Evolutionary conservation across 2,113 vertebrate genomes (phyloP), one percentile per base, ranked within the genome.

Genomic region (Oenanthe oenanthe): DNA sequence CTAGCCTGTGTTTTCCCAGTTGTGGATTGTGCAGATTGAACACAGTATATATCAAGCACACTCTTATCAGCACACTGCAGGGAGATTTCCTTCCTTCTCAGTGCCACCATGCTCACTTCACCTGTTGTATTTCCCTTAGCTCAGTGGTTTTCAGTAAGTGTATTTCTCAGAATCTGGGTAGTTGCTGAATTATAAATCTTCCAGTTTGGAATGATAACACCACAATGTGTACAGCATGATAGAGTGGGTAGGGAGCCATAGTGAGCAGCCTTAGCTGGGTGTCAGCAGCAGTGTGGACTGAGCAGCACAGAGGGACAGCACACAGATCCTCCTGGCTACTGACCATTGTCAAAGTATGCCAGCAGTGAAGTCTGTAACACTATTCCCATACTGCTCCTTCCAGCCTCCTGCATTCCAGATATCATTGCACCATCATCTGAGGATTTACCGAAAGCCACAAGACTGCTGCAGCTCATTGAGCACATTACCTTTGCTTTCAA

Each of bases 51-150:
- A 88, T 87, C 92, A 77, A 88, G 62, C 53, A 22, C 48, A 24
- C 48, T 74, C 92, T 97, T 96, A 96, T 95, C 94, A 85, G 92
- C 29, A 28, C 50, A 9, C 56, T 96, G 94, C 95, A 96, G 94
- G 62, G 85, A 90, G 72, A 67, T 93, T 96, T 97, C 92, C 92
- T 93, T 95, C 93, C 94, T 93, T 72, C 68, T 71, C 56, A n/a
- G 56, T 86, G 78, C 82, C 82, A 88, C 90, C 51, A 2, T 31
- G 76, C 93, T 93, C 93, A 76, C 60, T 93, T 97, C 79, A 92
- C 94, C 90, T 97, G 95, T 40, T 6, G 1, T 34, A 19, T 86
- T 97, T 90, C 88, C 85, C 88, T 86, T 88, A 67, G 72, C 67
- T 74, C 56, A 48, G 82, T 62, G 73, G 68, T 62, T 93, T 93